Percentiles rank a stretch among this genome's conserved stretches.
These are phyloP conservation scores for Oxygymnocypris stewartii DNA, from an alignment of 2,113 vertebrate species.

Conservation along the genomic window DNA sequence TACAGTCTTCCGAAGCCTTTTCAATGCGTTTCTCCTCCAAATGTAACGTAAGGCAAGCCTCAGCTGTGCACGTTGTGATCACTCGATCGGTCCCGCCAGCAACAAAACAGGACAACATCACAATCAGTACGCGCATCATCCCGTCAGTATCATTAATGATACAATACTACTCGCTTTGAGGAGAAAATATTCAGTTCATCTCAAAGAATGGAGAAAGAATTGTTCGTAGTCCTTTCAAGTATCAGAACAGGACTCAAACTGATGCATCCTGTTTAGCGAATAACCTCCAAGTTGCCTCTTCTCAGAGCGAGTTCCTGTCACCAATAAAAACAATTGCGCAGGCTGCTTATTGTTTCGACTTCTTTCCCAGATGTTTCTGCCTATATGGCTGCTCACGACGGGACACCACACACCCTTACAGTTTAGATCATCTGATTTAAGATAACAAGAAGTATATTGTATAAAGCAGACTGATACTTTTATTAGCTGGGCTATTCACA, in stretches of 20 bases:
- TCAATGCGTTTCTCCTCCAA: constrained; percentile 55
- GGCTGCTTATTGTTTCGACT: constrained; percentile 67
- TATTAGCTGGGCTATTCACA: no score
- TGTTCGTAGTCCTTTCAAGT: neutral
- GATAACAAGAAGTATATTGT: no score
- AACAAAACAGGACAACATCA: constrained; percentile 56
- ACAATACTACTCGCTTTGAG: neutral
- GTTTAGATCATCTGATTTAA: neutral
- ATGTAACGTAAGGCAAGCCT: constrained; percentile 70
- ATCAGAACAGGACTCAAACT: constrained; percentile 40
- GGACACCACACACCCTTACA: neutral
- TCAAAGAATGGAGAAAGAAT: neutral
- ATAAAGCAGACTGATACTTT: no score
- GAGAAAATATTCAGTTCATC: constrained; percentile 31
- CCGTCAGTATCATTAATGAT: constrained; percentile 38
- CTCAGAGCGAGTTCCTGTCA: constrained; percentile 63
- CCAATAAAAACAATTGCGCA: constrained; percentile 67
- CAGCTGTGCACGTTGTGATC: constrained; percentile 61
- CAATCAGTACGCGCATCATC: constrained; percentile 65
- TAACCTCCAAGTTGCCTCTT: constrained; percentile 63
- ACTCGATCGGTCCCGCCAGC: constrained; percentile 43
- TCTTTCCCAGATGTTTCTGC: constrained; percentile 70
- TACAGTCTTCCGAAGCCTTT: constrained; percentile 57
- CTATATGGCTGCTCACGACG: neutral
- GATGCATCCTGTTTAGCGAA: constrained; percentile 70